phyloP scores from a whole-genome alignment of 2,888 invertebrate genomes.

The Tachina fera region DNA sequence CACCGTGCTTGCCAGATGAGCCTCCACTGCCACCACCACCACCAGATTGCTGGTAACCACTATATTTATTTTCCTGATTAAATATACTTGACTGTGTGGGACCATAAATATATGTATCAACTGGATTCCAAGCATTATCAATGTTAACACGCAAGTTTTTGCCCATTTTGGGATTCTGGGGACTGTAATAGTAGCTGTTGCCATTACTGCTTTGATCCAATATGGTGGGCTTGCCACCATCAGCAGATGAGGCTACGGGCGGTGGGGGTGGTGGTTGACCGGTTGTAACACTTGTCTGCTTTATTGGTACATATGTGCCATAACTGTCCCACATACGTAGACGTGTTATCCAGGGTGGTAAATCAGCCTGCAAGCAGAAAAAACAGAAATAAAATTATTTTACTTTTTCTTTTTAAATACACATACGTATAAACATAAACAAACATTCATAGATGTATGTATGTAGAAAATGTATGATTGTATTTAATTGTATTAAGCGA shows the following conservation, averaged over 20 bases:
- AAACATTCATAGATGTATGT: neutral
- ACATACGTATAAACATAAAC: neutral
- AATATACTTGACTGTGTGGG: slow-evolving; percentile 83
- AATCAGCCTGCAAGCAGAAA: slow-evolving; percentile 78
- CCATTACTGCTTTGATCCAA: slow-evolving; percentile 78
- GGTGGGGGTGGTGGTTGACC: slow-evolving; percentile 80
- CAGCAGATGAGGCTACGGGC: slow-evolving; percentile 78
- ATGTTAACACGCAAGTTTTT: slow-evolving; percentile 82
- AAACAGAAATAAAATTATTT: slow-evolving; percentile 19
- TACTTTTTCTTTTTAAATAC: neutral
- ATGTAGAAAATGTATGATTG: neutral
- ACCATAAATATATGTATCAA: slow-evolving; percentile 83
- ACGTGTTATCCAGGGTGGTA: slow-evolving; percentile 87
- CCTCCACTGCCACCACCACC: slow-evolving; percentile 69
- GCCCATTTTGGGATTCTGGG: slow-evolving; percentile 82
- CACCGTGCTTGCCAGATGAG: slow-evolving; percentile 72
- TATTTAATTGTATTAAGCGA: neutral
- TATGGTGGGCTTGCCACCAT: slow-evolving; percentile 78
- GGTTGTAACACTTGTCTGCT: slow-evolving; percentile 81
- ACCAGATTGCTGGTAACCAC: slow-evolving; percentile 80
- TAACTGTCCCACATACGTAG: slow-evolving; percentile 90
- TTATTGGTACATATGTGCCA: slow-evolving; percentile 83
- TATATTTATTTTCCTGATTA: slow-evolving; percentile 83
- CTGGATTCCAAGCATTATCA: slow-evolving; percentile 83
- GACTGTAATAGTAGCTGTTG: slow-evolving; percentile 82